Conservation (phyloP, 2,113 vertebrate species). For the Amia ocellicauda region DNA sequence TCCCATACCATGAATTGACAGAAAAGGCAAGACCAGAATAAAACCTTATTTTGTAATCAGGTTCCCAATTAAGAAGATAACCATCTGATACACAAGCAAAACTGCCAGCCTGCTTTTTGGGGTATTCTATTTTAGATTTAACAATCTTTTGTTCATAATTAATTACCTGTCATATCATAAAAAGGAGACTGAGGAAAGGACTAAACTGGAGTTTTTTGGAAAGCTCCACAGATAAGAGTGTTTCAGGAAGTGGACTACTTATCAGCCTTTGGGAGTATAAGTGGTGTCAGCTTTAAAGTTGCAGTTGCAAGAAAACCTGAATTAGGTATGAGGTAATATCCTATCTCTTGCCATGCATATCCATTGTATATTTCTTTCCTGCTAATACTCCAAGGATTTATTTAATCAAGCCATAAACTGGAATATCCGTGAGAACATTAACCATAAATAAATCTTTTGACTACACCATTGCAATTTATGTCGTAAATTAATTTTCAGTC, state of each 20-base stretch:
- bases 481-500: background rate
- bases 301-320: background rate
- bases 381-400: background rate
- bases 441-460: background rate
- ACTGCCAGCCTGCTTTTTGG: background rate
- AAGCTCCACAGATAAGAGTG: background rate
- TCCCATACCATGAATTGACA: background rate
- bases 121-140: background rate
- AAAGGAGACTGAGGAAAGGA: background rate
- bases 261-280: background rate
- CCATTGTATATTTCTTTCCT: background rate
- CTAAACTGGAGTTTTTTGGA: background rate
- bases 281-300: background rate
- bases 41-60: background rate
- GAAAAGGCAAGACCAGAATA: background rate
- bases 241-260: background rate
- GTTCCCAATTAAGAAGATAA: background rate
- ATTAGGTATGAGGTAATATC: slow-evolving; percentile 2
- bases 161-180: slow-evolving; percentile 2
- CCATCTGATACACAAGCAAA: background rate
- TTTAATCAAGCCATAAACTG: background rate
- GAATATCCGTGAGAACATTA: background rate
- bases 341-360: background rate
- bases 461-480: background rate
- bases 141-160: slow-evolving; percentile 5